phyloP scores from a whole-genome alignment of 2,888 invertebrate genomes.

The Dasypolia templi region DNA sequence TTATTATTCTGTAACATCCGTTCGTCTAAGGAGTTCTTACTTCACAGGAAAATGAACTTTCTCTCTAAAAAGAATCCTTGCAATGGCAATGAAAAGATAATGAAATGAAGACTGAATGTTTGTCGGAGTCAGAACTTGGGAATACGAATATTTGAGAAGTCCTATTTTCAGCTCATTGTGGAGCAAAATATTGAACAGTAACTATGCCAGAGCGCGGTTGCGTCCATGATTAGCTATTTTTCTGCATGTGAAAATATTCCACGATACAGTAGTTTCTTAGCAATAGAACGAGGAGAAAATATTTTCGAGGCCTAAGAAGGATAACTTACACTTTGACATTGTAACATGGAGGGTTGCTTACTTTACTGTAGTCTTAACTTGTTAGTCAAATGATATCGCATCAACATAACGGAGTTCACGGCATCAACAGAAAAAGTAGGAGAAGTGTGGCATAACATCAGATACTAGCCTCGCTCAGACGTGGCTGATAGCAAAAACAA shows the following conservation, averaged over 20 bases:
- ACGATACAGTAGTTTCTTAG: neutral
- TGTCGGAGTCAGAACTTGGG: slow-evolving; percentile 42
- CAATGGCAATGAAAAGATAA: slow-evolving; percentile 64
- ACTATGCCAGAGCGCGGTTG: slow-evolving; percentile 2
- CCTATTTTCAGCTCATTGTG: slow-evolving; percentile 42
- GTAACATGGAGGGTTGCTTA: neutral
- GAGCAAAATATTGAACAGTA: slow-evolving; percentile 30
- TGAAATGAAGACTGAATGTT: slow-evolving; percentile 67
- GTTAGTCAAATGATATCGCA: slow-evolving; percentile 10
- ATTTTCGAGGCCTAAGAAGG: neutral
- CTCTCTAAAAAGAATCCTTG: slow-evolving; percentile 28
- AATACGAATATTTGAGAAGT: slow-evolving; percentile 38
- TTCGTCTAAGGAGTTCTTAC: slow-evolving; percentile 12
- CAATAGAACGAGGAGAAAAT: slow-evolving; percentile 13
- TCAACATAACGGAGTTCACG: neutral
- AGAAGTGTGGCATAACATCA: slow-evolving; percentile 27
- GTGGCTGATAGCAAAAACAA: slow-evolving; percentile 33
- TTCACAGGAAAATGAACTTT: slow-evolving; percentile 34
- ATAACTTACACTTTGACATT: neutral
- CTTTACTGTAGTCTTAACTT: neutral
- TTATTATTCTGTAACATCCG: slow-evolving; percentile 44
- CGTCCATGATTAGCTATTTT: slow-evolving; percentile 9
- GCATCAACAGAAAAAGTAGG: slow-evolving; percentile 4
- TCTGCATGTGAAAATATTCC: slow-evolving; percentile 17
- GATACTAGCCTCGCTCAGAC: slow-evolving; percentile 11